A percentile compares a stretch with the other conserved stretches of the same genome.
phyloP scores from a whole-genome alignment of 2,888 invertebrate genomes.

The Lomographa bimaculata region DNA sequence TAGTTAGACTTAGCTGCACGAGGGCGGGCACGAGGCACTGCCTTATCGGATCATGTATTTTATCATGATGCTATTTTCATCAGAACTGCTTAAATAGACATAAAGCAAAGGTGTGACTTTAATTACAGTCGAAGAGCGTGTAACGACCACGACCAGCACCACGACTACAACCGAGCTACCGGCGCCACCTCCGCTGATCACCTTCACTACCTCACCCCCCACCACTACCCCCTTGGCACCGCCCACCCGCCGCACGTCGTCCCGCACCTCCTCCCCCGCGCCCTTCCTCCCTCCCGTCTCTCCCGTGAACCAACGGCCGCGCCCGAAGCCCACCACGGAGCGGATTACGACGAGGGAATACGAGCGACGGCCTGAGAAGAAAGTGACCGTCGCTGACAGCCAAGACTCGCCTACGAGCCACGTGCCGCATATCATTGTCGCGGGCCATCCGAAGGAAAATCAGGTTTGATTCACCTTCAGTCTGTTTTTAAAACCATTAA shows the following conservation, averaged over 20 bases:
- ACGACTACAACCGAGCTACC: conserved; percentile 41
- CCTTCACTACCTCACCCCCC: conserved; percentile 24
- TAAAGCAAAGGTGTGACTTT: too few relatives aligned
- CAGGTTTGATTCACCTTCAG: too few relatives aligned
- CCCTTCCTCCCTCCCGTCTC: conserved; percentile 45
- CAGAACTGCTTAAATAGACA: too few relatives aligned
- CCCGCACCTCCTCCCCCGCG: conserved; percentile 49
- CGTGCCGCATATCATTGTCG: conserved; percentile 83
- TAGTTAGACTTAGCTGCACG: too few relatives aligned
- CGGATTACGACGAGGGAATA: conserved; percentile 68
- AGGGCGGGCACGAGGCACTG: too few relatives aligned
- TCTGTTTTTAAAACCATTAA: too few relatives aligned
- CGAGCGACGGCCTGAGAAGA: conserved; percentile 63
- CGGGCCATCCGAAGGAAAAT: conserved; percentile 91
- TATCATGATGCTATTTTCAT: too few relatives aligned
- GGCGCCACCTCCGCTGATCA: conserved; percentile 30
- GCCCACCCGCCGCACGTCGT: conserved; percentile 44
- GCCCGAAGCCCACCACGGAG: conserved; percentile 57
- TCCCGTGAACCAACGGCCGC: conserved; percentile 42
- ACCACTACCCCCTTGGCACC: conserved; percentile 48
- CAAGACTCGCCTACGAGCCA: conserved; percentile 72
- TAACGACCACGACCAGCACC: conserved; percentile 46
- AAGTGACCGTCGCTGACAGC: conserved; percentile 58
- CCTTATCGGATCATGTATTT: too few relatives aligned
- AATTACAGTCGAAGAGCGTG: conserved; percentile 79